phyloP scores from a whole-genome alignment of 2,113 vertebrate species.

The Caloenas nicobarica region DNA sequence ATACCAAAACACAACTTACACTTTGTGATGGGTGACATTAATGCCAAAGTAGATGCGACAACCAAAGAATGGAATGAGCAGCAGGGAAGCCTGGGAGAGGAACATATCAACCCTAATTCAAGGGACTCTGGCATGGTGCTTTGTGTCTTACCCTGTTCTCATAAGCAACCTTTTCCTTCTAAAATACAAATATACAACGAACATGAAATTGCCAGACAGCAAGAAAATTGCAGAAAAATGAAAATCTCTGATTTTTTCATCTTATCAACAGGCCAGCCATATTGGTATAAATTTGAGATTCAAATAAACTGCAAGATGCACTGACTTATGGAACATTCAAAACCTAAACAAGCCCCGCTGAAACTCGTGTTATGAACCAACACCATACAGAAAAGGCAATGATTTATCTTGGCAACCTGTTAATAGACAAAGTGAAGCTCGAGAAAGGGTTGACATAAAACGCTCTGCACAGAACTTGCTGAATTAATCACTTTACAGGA shows the following conservation, averaged over 20 bases:
- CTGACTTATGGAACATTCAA: background rate
- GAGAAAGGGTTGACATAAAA: background rate
- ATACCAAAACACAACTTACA: conserved; percentile 66
- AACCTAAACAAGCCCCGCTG: background rate
- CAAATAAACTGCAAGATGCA: background rate
- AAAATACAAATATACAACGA: background rate
- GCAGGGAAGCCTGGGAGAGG: conserved; percentile 42
- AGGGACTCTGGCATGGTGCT: background rate
- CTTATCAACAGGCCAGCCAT: background rate
- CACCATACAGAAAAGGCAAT: background rate
- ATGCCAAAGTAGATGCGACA: conserved; percentile 44
- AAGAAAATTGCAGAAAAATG: background rate
- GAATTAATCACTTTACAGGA: background rate
- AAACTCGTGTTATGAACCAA: background rate
- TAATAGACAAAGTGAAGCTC: background rate
- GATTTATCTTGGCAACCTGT: background rate
- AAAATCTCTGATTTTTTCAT: background rate
- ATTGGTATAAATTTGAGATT: background rate
- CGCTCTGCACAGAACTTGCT: background rate
- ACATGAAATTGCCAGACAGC: background rate
- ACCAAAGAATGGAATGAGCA: conserved; percentile 44
- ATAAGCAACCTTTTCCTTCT: background rate
- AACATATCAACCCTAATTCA: background rate
- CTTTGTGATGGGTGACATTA: conserved; percentile 57
- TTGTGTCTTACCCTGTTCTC: background rate